Evolutionary conservation across 2,888 invertebrate species (phyloP).

Genomic region (Microdon myrmicae): DNA sequence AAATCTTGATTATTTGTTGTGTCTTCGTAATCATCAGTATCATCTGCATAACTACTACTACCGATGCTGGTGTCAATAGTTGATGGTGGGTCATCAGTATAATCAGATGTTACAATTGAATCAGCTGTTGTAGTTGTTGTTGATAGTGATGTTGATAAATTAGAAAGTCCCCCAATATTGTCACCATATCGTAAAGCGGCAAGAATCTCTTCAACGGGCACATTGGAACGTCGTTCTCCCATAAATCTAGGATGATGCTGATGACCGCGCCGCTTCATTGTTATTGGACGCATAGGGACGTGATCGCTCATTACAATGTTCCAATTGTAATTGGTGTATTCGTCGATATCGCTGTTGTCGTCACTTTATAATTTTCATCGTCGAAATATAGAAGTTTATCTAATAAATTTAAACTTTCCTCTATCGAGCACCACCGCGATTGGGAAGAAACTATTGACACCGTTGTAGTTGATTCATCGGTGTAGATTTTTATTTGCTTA

Average conservation of each 20-base stretch:
- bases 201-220: conserved; percentile 67
- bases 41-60: conserved; percentile 30
- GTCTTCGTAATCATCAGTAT: conserved; percentile 35
- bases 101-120: conserved; percentile 42
- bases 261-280: conserved; percentile 74
- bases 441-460: conserved; percentile 61
- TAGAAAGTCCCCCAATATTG: conserved; percentile 60
- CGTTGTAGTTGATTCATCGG: conserved; percentile 48
- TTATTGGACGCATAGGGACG: conserved; percentile 52
- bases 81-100: conserved; percentile 48
- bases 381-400: conserved; percentile 64
- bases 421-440: conserved; percentile 64
- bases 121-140: conserved; percentile 40
- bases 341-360: conserved; percentile 43
- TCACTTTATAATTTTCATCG: conserved; percentile 60
- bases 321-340: conserved; percentile 31
- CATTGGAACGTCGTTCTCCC: conserved; percentile 70
- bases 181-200: conserved; percentile 65
- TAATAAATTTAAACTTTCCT: conserved; percentile 62
- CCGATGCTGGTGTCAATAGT: conserved; percentile 43
- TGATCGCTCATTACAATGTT: conserved; percentile 56
- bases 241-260: conserved; percentile 80
- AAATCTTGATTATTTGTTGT: conserved; percentile 24
- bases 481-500: conserved; percentile 23
- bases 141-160: conserved; percentile 54